Evolutionary conservation across 2,888 invertebrate genomes (phyloP).

Genomic region (Phytoseiulus persimilis): DNA sequence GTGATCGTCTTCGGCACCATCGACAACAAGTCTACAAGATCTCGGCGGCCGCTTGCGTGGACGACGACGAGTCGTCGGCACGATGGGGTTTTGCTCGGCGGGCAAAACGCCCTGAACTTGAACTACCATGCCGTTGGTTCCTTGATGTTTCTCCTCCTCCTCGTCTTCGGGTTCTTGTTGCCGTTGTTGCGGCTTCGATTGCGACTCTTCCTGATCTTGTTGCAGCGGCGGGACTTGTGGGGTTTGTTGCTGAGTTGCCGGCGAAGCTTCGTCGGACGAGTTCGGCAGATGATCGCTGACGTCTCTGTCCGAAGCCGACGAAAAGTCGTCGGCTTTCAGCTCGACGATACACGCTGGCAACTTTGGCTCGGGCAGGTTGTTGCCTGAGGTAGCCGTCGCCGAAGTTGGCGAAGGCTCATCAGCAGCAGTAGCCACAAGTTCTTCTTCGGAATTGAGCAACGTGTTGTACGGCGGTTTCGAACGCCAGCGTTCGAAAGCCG

Average conservation of each 20-base stretch:
- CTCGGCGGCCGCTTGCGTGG: conserved; percentile 35
- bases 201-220: conserved; percentile 22
- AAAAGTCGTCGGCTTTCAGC: conserved; percentile 29
- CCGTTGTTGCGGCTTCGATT: not conserved
- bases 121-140: not conserved
- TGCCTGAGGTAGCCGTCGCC: conserved; percentile 37
- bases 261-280: conserved; percentile 14
- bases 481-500: not conserved
- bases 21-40: conserved; percentile 32
- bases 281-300: conserved; percentile 22
- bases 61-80: conserved; percentile 33
- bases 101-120: conserved; percentile 33
- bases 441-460: conserved; percentile 12
- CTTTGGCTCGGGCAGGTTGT: conserved; percentile 38
- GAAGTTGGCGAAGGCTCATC: conserved; percentile 23
- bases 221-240: not conserved
- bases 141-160: not conserved
- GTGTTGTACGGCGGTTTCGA: conserved; percentile 16
- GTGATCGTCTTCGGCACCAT: conserved; percentile 28
- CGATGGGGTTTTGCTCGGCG: conserved; percentile 36
- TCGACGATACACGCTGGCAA: conserved; percentile 28
- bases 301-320: conserved; percentile 20
- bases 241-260: not conserved
- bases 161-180: not conserved
- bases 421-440: conserved; percentile 32